Evolutionary conservation across 2,888 invertebrate genomes (phyloP), one percentile per base, ranked within the genome.

Genomic region (Drosophila eohydei): DNA sequence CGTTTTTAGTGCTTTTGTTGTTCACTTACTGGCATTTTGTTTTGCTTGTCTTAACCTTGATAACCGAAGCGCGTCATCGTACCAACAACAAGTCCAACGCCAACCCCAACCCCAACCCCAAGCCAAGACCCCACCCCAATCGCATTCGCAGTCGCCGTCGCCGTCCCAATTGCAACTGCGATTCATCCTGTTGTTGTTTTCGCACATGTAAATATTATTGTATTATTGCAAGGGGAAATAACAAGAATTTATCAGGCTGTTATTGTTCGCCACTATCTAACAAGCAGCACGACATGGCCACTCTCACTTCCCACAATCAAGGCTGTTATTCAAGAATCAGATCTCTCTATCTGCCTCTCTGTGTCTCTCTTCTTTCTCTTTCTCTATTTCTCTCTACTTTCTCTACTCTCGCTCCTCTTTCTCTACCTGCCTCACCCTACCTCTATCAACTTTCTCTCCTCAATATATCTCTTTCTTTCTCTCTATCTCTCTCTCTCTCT

Each of bases 21-120:
- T 54, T 56, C 30, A 26, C 21, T 78, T 77, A 69, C 82, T 71
- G 63, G 63, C 71, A 72, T 72, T 81, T 65, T 71, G 68, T 72
- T 71, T 65, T 80, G 77, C 61, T 66, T 63, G 62, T 72, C 63
- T 67, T 64, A 64, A 74, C 80, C 87, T 83, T 86, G 83, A 86
- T 83, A 81, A 55, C 69, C 63, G 44, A 62, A 67, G 28, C 60
- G 61, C 78, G 73, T 77, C 76, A 73, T 60, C 57, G 32, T 30
- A 34, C 36, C 58, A 12, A 40, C 43, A 7, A n/a, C 32, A 5
- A 0, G 26, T 28, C 16, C 55, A 63, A 3, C 34, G 26, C 14
- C 44, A 36, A 1, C 40, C 30, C 26, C 40, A 50, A 4, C 14
- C 36, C 32, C 40, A 48, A 3, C 16, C 44, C 14, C 26, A n/a